A percentile compares a stretch with the other conserved stretches of the same genome.
Evolutionary conservation across 2,888 invertebrate species (phyloP).

Genomic region (Malthinus flaveolus): DNA sequence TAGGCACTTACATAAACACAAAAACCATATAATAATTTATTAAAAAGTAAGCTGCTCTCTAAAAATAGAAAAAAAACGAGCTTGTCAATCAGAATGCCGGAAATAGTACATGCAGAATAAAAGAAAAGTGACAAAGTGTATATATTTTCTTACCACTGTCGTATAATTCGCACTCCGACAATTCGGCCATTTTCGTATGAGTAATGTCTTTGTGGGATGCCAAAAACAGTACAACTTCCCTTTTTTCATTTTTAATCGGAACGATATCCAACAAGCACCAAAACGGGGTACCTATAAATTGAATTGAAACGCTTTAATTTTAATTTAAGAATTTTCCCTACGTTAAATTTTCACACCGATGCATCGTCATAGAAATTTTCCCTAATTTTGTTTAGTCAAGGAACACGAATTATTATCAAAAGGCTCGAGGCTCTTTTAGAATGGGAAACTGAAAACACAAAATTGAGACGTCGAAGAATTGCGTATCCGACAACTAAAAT

Average conservation of each 20-base stretch:
- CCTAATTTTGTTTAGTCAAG: no score
- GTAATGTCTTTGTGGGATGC: slow-evolving; percentile 97
- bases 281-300: slow-evolving; percentile 77
- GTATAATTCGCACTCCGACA: slow-evolving; percentile 81
- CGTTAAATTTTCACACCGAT: no score
- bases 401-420: no score
- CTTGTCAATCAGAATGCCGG: slow-evolving; percentile 42
- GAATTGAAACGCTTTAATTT: no score
- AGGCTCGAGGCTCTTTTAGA: no score
- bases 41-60: no score
- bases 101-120: slow-evolving; percentile 52
- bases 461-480: no score
- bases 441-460: background rate
- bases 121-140: slow-evolving; percentile 1
- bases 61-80: background rate
- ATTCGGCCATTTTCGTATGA: slow-evolving; percentile 85
- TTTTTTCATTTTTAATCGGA: slow-evolving; percentile 97
- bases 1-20: no score
- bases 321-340: no score
- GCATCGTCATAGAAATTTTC: no score
- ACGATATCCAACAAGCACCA: slow-evolving; percentile 97
- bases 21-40: no score
- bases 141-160: slow-evolving; percentile 76
- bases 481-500: no score
- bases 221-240: slow-evolving; percentile 93